Conservation (phyloP, 2,113 vertebrate species). For the Drymodes brunneopygia region DNA sequence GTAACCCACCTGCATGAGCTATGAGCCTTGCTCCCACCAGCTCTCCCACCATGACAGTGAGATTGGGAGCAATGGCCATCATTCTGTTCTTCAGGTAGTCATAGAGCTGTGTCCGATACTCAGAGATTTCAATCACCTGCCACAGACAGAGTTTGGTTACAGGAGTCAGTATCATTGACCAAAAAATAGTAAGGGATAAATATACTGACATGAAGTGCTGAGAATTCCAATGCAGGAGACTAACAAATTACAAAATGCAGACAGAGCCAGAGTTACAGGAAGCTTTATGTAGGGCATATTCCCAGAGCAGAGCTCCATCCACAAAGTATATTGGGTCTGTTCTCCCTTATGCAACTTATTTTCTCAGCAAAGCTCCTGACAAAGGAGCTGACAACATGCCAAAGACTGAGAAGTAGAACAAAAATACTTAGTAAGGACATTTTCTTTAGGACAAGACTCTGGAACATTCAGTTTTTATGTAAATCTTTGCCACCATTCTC, state of each 20-base stretch:
- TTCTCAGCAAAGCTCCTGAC: not conserved
- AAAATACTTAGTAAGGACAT: not conserved
- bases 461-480: not conserved
- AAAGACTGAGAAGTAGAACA: constrained; percentile 20
- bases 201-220: not conserved
- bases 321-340: not conserved
- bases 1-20: constrained; percentile 87
- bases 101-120: constrained; percentile 92
- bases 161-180: not conserved
- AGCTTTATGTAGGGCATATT: not conserved
- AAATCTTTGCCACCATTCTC: constrained; percentile 22
- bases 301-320: not conserved
- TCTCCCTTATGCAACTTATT: not conserved
- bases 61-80: constrained; percentile 98
- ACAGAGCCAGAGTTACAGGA: not conserved
- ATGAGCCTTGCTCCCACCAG: constrained; percentile 95
- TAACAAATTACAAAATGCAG: not conserved
- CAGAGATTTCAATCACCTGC: constrained; percentile 94
- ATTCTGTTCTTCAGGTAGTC: constrained; percentile 98
- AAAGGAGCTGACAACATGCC: not conserved
- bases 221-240: not conserved
- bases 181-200: not conserved
- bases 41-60: constrained; percentile 95
- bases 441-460: constrained; percentile 16
- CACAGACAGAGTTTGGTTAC: not conserved